Percentiles rank a stretch among this genome's conserved stretches.
Evolutionary conservation across 2,888 invertebrate species (phyloP).

Genomic region (Cheilosia soror): DNA sequence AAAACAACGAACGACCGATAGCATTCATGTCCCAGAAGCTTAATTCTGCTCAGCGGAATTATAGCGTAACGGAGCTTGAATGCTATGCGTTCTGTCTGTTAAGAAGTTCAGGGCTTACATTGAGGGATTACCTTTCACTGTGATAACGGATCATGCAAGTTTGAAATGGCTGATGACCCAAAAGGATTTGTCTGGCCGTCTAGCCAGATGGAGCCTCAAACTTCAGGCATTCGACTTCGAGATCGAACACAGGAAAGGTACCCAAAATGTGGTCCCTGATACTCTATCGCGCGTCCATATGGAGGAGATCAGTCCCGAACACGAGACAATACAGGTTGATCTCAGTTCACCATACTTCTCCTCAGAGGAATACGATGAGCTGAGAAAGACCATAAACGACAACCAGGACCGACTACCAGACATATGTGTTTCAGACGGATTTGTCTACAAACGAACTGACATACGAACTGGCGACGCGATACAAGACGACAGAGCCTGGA

Average conservation of each 20-base stretch:
- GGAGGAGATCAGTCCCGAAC: too few relatives aligned
- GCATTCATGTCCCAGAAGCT: conserved; percentile 3
- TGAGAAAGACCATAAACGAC: neutral
- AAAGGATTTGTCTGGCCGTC: neutral
- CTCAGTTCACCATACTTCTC: neutral
- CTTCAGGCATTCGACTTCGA: neutral
- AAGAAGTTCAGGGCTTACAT: neutral
- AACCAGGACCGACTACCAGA: neutral
- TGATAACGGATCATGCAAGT: neutral
- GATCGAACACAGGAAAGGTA: neutral
- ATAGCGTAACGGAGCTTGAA: neutral
- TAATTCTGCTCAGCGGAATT: neutral
- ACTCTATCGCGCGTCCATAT: neutral
- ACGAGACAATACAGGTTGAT: too few relatives aligned
- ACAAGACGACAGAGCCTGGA: conserved; percentile 2
- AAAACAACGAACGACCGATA: neutral
- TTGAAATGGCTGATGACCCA: neutral
- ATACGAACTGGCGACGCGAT: neutral
- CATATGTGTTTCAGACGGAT: neutral
- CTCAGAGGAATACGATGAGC: neutral
- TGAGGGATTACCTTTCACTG: neutral
- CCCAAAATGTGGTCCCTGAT: too few relatives aligned
- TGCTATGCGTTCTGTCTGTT: neutral
- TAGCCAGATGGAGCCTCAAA: neutral
- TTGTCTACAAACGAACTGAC: neutral